A percentile compares a stretch with the other conserved stretches of the same genome.
These are phyloP conservation scores for Halisarca cf. caerulea DNA, from an alignment of 37 sponge, comb jelly and placozoan genomes.

Conservation along the genomic window DNA sequence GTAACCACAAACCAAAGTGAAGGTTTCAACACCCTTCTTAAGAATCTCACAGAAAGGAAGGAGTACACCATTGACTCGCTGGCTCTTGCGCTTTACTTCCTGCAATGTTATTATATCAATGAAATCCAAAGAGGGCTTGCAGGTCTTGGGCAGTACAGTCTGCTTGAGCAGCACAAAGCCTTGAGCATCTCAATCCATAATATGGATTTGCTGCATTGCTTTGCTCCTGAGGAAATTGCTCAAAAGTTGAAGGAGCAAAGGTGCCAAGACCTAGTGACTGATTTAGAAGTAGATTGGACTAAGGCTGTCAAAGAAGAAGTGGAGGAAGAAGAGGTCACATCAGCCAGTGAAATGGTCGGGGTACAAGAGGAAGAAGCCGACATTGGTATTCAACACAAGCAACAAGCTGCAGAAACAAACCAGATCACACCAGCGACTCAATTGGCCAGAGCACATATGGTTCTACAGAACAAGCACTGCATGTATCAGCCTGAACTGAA, in stretches of 20 bases:
- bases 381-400: not conserved
- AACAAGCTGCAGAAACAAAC: not conserved
- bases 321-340: not conserved
- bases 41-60: conserved; percentile 42
- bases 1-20: conserved; percentile 71
- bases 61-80: conserved; percentile 52
- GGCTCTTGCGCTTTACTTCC: conserved; percentile 38
- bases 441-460: conserved; percentile 11
- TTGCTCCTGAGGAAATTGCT: conserved; percentile 14
- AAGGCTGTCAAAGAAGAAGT: not conserved
- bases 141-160: conserved; percentile 51
- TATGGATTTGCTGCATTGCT: conserved; percentile 6
- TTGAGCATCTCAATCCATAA: not conserved
- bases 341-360: not conserved
- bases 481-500: conserved; percentile 7
- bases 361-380: not conserved
- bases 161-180: not conserved
- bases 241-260: not conserved
- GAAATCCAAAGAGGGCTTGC: conserved; percentile 60
- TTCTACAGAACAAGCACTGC: conserved; percentile 24
- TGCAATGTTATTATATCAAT: conserved; percentile 60
- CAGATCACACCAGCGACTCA: not conserved
- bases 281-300: not conserved
- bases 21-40: conserved; percentile 36
- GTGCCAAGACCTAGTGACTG: not conserved